Evolutionary conservation across 2,797 vertebrate genomes (phyloP), one percentile per base, ranked within the genome.

Genomic region (Tokudaia tokunoshimensis): DNA sequence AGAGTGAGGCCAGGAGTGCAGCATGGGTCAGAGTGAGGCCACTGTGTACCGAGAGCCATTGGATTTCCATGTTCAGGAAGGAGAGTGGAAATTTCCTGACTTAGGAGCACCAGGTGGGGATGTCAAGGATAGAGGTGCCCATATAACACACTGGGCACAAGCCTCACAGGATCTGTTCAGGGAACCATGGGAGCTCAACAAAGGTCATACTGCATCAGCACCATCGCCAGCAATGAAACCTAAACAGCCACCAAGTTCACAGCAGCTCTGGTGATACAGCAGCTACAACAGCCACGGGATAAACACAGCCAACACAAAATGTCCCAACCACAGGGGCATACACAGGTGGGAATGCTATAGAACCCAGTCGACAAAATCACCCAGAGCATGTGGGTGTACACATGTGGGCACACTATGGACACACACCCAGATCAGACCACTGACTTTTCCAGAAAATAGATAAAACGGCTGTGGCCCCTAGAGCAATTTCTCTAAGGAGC

Each of bases 21-120:
- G 95, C 91, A 76, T 82, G 50, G 75, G 85, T 75, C 75, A 55
- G 94, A 85, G 80, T 74, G 50, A 88, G 97, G 96, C 93, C 52
- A 41, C 94, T 93, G 94, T 96, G 89, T 92, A 91, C 79, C 17
- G 67, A 95, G 96, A 95, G 47, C 79, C 88, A 94, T 24, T 13
- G 1, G 34, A 85, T 76, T 86, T 83, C 67, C 26, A 47, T 83
- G 86, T 92, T 88, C 89, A 29, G 15, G 95, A 86, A 97, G 63
- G 41, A 84, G 75, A 97, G 92, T 19, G 65, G 95, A 90, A 94
- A 96, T 97, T 96, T 97, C 96, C 92, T 97, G 96, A 65, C 91
- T 91, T 72, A 96, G 88, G 90, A 81, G 72, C 0, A 1, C 17
- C 81, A 55, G 67, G 70, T 0, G 1, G 78, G 76, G 65, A 97